Base-by-base conservation (phyloP, 2,888 invertebrate genomes). In the Trichogramma dendrolimi region DNA sequence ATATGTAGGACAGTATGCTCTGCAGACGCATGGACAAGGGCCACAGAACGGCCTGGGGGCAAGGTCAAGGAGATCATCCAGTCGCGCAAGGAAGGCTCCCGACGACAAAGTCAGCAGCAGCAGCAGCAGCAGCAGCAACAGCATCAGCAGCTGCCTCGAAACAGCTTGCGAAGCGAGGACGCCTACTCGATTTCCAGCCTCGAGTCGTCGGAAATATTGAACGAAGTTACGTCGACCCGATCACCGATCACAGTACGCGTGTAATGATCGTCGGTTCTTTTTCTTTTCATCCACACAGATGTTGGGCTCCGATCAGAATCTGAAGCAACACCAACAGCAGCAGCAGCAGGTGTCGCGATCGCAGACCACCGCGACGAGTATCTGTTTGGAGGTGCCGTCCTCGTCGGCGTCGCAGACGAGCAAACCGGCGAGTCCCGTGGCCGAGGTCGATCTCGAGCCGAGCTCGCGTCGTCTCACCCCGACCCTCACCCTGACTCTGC, bases 41-140 rank as follows among this genome's bases (percentile, higher is more conserved):
- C 10, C 83, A 83, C 75, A 87, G 86, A 73, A 88, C 86, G n/a
- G 27, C 86, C 89, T 0, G 90, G 90, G 90, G 86, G 87, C 1
- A 88, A 89, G 78, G 88, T 91, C 81, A 86, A 89, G 66, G 88
- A 88, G 71, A 90, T 90, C 61, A 88, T 90, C 65, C 87, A 89
- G 73, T 87, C 88, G 0, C 83, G 86, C 58, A 83, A 86, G 65
- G 88, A 87, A 67, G 86, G 87, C 14, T 83, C 86, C 61, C 86
- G 86, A 78, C 84, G 85, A 76, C 10, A 2, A 2, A 46, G 2
- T n/a, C 10, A 2, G 8, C 46, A 2, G 2, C 83, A 83, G 73
- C 80, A 55, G 49, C 3, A 0, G 27, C 27, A 14, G 14, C 14
- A 14, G 1, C 14, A 2, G 14, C 14, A n/a, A n/a, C n/a, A n/a